Base-by-base conservation (phyloP, 2,797 vertebrate genomes). In the Rhinella marina region DNA sequence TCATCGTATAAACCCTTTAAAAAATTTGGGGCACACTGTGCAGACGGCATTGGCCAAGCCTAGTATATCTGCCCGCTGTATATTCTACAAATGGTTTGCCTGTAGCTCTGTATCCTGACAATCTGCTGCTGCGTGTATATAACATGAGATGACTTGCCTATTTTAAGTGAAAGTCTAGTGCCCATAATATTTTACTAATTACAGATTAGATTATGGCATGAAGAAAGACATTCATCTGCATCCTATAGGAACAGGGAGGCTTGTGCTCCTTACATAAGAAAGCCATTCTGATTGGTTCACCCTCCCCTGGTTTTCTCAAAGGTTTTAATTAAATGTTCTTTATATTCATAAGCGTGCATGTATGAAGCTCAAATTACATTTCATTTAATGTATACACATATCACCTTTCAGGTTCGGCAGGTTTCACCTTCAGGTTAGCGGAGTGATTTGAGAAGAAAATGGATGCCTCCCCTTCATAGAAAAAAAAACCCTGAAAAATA, bases 321-420 rank as follows among this genome's bases (percentile, higher is more conserved):
- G 32, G 77, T 66, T 88, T 81, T 61, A 70, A 88, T 85, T 88
- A 84, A 84, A 73, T 61, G 81, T 72, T 83, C 57, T 21, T 73
- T 80, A 84, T 73, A 81, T 87, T 81, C 64, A 86, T 80, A 48
- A 73, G 82, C 23, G 29, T 50, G 25, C 66, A 54, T 79, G 72
- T 29, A 56, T 73, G 56, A 57, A 81, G 82, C 82, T 88, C 66
- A 81, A 76, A 88, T 88, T 85, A 81, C 87, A 75, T 88, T 88
- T 88, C 81, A 85, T 85, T 85, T 85, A 56, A 81, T 70, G 83
- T 81, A 88, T 78, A 64, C 56, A 56, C 57, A 75, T 41, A 75
- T 62, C 70, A 82, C 81, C 50, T 85, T 85, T 85, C 87, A 70
- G 79, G 87, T 81, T 88, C 62, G n/a, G 41, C 77, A 75, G 83